Evolutionary conservation across 1,140 invertebrate genomes (phyloP).

Genomic region (Telenomus remus): DNA sequence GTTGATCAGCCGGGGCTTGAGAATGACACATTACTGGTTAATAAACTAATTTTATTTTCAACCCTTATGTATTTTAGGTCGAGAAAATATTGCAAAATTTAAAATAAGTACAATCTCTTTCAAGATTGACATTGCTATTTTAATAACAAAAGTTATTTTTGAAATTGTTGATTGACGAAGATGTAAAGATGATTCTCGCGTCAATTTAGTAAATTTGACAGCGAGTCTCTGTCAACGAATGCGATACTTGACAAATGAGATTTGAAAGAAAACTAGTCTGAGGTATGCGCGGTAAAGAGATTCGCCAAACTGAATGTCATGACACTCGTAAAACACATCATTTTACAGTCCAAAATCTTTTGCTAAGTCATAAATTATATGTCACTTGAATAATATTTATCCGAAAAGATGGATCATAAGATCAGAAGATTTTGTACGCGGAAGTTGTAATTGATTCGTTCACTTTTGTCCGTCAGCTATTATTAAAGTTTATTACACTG

Average conservation of each 20-base stretch:
- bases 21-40: constrained; percentile 33
- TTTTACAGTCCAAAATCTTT: constrained; percentile 44
- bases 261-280: not conserved
- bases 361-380: constrained; percentile 47
- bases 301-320: constrained; percentile 44
- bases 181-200: not conserved
- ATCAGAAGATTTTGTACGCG: constrained; percentile 38
- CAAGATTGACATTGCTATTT: too few relatives aligned
- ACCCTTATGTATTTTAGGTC: too few relatives aligned
- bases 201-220: too few relatives aligned
- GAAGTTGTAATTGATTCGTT: constrained; percentile 49
- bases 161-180: too few relatives aligned
- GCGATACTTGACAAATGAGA: too few relatives aligned
- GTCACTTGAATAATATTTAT: constrained; percentile 41
- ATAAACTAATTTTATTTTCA: too few relatives aligned
- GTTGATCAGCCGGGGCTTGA: constrained; percentile 46
- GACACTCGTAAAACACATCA: constrained; percentile 36
- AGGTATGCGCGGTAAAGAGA: constrained; percentile 21
- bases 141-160: too few relatives aligned
- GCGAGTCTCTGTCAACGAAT: too few relatives aligned
- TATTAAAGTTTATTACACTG: constrained; percentile 28
- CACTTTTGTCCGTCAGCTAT: constrained; percentile 32
- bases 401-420: constrained; percentile 53
- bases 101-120: too few relatives aligned
- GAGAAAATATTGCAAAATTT: too few relatives aligned